Evolutionary conservation across 2,113 vertebrate genomes (phyloP), one percentile per base, ranked within the genome.

Genomic region (Pungitius pungitius): DNA sequence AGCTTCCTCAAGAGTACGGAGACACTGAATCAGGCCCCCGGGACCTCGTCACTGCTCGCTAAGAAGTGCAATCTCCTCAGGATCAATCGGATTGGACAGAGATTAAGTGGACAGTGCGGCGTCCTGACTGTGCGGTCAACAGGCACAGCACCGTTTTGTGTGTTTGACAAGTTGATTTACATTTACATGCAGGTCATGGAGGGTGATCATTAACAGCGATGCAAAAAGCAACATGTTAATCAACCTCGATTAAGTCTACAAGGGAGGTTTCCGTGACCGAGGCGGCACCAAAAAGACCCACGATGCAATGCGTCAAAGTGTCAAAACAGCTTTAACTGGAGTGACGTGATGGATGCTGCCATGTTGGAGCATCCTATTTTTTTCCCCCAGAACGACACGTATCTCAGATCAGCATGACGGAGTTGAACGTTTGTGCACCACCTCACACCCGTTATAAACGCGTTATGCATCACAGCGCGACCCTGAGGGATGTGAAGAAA

Each of bases 11-110:
- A 61, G 71, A 83, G 79, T 68, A 83, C 30, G 7, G 68, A 58
- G 68, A 58, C 59, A 63, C 69, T 79, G 69, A 72, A 83, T 91
- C 83, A 88, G 81, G 43, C n/a, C 22, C 77, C 73, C 76, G 7
- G 82, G 82, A 85, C 80, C 45, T 78, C 17, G 81, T 90, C 80
- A 67, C 81, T 75, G 76, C 22, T 62, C 85, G 67, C 82, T 88
- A 90, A 92, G 85, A 88, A 78, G 83, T 42, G 58, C 88, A 92
- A 92, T 89, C 90, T 87, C 75, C 82, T 92, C 74, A 81, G 77
- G 80, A 83, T 90, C 81, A 89, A 93, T 88, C 85, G 91, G 93
- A 93, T 93, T 93, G 87, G 85, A 73, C 71, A 66, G 78, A 88
- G 91, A 94, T 93, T 93, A 94, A 71, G 82, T 77, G 73, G 81